Evolutionary conservation across 2,113 vertebrate species (phyloP).

Genomic region (Callipepla californica): DNA sequence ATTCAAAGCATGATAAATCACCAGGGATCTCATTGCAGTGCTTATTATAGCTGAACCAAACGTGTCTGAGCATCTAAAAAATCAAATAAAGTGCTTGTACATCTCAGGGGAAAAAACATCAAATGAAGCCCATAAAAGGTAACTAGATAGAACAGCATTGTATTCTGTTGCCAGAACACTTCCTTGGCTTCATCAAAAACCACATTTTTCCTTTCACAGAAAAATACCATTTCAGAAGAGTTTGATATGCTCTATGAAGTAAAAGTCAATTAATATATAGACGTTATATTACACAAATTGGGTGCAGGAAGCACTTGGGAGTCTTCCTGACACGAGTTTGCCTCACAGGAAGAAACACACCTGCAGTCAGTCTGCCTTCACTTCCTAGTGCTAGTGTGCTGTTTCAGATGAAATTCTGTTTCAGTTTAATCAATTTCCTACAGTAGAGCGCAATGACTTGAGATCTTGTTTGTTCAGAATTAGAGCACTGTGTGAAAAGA

Average conservation of each 20-base stretch:
- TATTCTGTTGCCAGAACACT: neutral
- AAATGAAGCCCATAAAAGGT: neutral
- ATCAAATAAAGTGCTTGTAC: neutral
- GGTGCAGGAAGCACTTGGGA: neutral
- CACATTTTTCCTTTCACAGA: fast-evolving
- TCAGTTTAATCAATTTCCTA: neutral
- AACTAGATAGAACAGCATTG: neutral
- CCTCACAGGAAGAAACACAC: neutral
- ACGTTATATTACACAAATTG: neutral
- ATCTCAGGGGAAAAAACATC: neutral
- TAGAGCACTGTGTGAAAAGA: neutral
- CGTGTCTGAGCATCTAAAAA: slow-evolving; percentile 3
- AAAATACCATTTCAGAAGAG: neutral
- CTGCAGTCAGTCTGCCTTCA: fast-evolving
- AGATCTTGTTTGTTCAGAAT: neutral
- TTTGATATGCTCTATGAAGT: neutral
- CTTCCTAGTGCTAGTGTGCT: neutral
- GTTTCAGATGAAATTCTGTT: neutral
- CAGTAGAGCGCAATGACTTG: neutral
- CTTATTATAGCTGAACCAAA: slow-evolving; percentile 9
- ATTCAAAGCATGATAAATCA: slow-evolving; percentile 19
- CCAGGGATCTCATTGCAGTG: neutral
- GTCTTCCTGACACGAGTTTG: neutral
- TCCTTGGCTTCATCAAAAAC: neutral
- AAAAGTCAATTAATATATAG: neutral